Base-by-base conservation (phyloP, 2,113 vertebrate genomes). In the Charina bottae region DNA sequence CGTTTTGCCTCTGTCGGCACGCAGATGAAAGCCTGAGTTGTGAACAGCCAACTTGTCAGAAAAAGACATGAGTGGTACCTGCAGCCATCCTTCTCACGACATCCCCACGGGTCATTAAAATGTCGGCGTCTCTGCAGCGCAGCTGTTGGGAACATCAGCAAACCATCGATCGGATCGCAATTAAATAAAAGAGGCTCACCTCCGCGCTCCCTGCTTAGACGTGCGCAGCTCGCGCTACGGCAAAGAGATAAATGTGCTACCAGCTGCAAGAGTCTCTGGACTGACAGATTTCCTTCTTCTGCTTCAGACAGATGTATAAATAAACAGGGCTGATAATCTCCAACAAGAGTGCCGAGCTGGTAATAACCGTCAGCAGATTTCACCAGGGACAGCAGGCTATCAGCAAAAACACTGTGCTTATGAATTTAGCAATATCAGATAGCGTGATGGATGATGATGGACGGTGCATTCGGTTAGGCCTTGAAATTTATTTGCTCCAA, bases 351-450 rank as follows among this genome's bases (percentile, higher is more conserved):
- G 60, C 10, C 92, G 60, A 33, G 88, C 7, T 0, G 0, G 59
- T 46, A 78, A 60, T 59, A 28, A 21, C 46, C 26, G 37, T 37
- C 49, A 4, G 87, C 33, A 0, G 33, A 53, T 83, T 56, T 54
- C 0, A 0, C 9, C 19, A 23, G 49, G 62, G 21, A 37, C 64
- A 28, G 13, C 2, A 23, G 53, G 23, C 1, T 54, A 46, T 28
- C 87, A 24, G 62, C 0, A 0, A 26, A 28, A 56, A n/a, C 0
- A 0, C 26, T 0, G 56, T 0, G 0, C 21, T n/a, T 28, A 6
- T 49, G 2, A 21, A 0, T 0, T 33, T 49, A 88, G 42, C 0
- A 9, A 64, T 56, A 55, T 83, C 1, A 0, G 19, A 0, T 5
- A 0, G 15, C 0, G 1, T 49, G n/a, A 33, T 33, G 24, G 46